Evolutionary conservation across 2,888 invertebrate species (phyloP).

Genomic region (Himalopsyche kuldschensis): DNA sequence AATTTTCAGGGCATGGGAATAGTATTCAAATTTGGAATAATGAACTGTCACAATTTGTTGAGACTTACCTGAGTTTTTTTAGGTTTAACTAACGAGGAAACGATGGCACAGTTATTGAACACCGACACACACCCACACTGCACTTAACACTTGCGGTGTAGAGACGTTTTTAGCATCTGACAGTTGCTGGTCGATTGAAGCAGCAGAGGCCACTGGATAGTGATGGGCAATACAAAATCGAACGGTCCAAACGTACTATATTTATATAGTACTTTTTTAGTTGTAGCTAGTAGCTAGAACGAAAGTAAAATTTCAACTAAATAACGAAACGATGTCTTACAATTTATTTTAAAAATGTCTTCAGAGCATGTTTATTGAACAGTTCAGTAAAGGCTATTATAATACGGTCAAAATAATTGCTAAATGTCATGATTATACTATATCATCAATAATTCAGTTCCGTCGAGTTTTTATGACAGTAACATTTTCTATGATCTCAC

Average conservation of each 20-base stretch:
- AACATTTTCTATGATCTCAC: too few relatives aligned
- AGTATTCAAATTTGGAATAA: neutral
- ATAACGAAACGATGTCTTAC: too few relatives aligned
- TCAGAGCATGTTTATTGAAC: too few relatives aligned
- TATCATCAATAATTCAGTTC: too few relatives aligned
- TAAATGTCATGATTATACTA: too few relatives aligned
- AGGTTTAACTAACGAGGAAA: constrained; percentile 26
- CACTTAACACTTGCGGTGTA: constrained; percentile 54
- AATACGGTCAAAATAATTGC: too few relatives aligned
- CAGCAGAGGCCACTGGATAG: constrained; percentile 2
- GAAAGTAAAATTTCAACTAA: too few relatives aligned
- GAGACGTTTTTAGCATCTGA: constrained; percentile 26
- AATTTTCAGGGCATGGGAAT: neutral
- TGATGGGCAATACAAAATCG: neutral
- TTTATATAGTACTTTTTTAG: neutral
- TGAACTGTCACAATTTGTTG: neutral
- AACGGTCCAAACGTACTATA: neutral
- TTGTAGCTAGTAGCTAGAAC: too few relatives aligned
- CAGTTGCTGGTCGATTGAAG: constrained; percentile 34
- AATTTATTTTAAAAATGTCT: too few relatives aligned
- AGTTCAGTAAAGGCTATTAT: too few relatives aligned
- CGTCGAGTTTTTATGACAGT: too few relatives aligned
- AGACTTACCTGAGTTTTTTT: constrained; percentile 28
- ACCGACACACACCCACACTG: constrained; percentile 52
- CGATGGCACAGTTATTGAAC: constrained; percentile 26